Base-by-base conservation (phyloP, 2,888 invertebrate genomes). In the Nomada ruficornis region DNA sequence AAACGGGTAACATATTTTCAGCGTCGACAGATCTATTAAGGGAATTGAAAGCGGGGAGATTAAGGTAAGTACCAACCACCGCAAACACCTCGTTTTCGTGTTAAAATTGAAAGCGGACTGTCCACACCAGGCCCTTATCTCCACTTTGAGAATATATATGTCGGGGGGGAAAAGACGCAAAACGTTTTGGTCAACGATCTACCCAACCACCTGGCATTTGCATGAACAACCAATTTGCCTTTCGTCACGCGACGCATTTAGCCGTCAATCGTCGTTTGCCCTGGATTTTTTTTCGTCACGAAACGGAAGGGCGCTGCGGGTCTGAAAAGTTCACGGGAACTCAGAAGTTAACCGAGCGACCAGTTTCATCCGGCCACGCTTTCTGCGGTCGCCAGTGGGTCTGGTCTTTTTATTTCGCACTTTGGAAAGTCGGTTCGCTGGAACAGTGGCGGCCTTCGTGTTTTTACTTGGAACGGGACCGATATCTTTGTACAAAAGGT, bases 361-460 rank as follows among this genome's bases (percentile, higher is more conserved):
- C 86, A 88, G 89, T 76, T 82, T 89, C 89, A 92, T 93, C 92
- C 93, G 91, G 92, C 90, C 93, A 92, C 91, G 91, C 91, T 92
- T 93, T 92, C 92, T 91, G 92, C 90, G 91, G 90, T 91, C 69
- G 55, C 75, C n/a, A 5, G 1, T 13, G 55, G 26, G 20, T 26
- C 42, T 42, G 71, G 20, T 26, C 42, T 71, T 77, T 68, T 77
- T 71, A 71, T 71, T 72, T 64, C 72, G 60, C 54, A 63, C 69
- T 15, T 63, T 82, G 82, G 77, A 83, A 83, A 83, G 78, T 78
- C 83, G 77, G 70, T 83, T 83, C 83, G 73, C 50, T 55, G 78
- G 78, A 79, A 82, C 74, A 82, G 44, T 15, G 54, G 42, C 71
- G 80, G 75, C 80, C 82, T 80, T 82, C 80, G 23, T 75, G 70